Evolutionary conservation across 2,888 invertebrate genomes (phyloP), one percentile per base, ranked within the genome.

Genomic region (Pyrgus malvae): DNA sequence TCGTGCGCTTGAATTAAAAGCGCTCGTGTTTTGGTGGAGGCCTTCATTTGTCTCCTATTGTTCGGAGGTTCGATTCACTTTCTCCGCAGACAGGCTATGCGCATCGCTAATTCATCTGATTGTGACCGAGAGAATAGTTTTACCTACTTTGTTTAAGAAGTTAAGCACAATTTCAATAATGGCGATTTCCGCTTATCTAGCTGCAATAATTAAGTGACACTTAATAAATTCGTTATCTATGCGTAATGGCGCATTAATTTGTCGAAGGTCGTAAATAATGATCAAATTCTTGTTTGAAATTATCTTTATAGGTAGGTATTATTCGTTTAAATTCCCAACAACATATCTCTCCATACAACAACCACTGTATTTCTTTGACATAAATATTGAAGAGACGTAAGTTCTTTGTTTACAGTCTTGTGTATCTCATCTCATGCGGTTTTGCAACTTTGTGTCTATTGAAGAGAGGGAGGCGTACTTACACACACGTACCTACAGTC

Each of bases 41-140:
- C 72, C 42, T 42, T 41, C 25, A 41, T 50, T 31, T 57, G 62
- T 67, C 68, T 70, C 69, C 70, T 65, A 76, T 83, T 80, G 79
- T 80, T 64, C 64, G 60, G 59, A 68, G 23, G 41, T 64, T 57
- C 37, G 6, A 64, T 74, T 73, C 69, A 82, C 85, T 85, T 85
- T 85, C 84, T 69, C 82, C 71, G 61, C 55, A 56, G 58, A 59
- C 62, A 62, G 69, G 65, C 50, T 35, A n/a, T 19, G 49, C 40
- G 29, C 14, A 38, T 31, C 38, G 17, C 35, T 37, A 37, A 48
- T 38, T 19, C 38, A 38, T 38, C 27, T 19, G 27, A 38, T 27
- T 17, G 25, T 12, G 48, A 27, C 8, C 27, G 11, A 38, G 19
- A 17, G 11, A 38, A 27, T 23, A 19, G 12, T 29, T 19, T 17